phyloP scores from a whole-genome alignment of 2,888 invertebrate genomes.

The Holacanthella duospinosa region DNA sequence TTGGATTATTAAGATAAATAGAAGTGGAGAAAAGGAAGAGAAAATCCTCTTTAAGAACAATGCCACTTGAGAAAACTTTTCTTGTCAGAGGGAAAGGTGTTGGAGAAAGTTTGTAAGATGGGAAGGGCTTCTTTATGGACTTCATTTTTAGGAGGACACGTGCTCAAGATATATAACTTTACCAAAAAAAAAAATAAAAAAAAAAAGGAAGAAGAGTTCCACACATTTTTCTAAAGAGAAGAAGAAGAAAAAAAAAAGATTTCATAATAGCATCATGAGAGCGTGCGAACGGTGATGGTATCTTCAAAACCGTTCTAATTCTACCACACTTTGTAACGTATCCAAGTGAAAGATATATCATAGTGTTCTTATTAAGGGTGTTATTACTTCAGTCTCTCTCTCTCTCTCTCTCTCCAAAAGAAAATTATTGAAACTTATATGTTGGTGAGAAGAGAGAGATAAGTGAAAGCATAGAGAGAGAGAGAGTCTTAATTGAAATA shows the following conservation, averaged over 20 bases:
- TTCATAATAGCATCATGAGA: neutral
- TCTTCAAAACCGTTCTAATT: neutral
- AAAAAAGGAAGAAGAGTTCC: neutral
- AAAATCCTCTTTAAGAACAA: conserved; percentile 1
- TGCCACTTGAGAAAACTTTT: conserved; percentile 2
- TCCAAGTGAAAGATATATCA: no score
- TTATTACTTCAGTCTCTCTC: no score
- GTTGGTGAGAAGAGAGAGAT: neutral
- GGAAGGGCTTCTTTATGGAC: neutral
- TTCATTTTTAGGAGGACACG: neutral
- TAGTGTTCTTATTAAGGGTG: no score
- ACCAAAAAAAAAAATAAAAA: no score
- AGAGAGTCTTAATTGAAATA: neutral
- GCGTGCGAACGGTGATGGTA: no score
- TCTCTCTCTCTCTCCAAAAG: no score
- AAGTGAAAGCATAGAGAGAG: neutral
- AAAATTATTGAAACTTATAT: no score
- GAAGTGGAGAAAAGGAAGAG: conserved; percentile 1
- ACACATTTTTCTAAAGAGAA: neutral
- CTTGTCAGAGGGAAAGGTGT: neutral
- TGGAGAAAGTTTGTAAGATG: neutral
- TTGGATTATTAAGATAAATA: conserved; percentile 11
- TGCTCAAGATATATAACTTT: neutral
- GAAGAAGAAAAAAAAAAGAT: neutral
- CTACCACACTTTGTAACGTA: no score